A percentile compares a stretch with the other conserved stretches of the same genome.
phyloP scores from a whole-genome alignment of 2,797 vertebrate species.

The Percopsis omiscomaycus region DNA sequence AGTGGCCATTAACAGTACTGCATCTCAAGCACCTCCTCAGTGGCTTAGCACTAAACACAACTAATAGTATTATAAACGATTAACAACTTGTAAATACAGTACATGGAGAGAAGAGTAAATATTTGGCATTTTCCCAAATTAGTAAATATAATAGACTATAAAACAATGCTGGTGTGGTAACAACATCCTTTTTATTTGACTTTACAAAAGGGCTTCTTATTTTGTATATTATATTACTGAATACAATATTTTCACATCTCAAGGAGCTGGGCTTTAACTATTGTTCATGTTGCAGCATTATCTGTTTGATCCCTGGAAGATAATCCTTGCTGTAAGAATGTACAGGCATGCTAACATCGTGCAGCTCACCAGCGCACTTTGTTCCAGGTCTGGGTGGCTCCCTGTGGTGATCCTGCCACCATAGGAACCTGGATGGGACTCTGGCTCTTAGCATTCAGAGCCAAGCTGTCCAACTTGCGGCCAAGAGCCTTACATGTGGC shows the following conservation, averaged over 20 bases:
- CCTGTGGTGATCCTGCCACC: constrained; percentile 97
- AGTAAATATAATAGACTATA: too few species aligned
- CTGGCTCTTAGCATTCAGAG: constrained; percentile 88
- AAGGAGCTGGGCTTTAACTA: background rate
- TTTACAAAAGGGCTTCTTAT: too few species aligned
- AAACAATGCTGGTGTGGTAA: too few species aligned
- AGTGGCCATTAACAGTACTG: too few species aligned
- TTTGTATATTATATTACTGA: too few species aligned
- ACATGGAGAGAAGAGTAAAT: too few species aligned
- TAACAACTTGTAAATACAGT: too few species aligned
- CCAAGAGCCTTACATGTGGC: constrained; percentile 91
- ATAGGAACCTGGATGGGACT: constrained; percentile 96
- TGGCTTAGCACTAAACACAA: too few species aligned
- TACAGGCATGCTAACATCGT: background rate
- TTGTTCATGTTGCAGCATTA: background rate
- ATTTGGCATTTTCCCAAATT: too few species aligned
- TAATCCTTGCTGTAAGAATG: background rate
- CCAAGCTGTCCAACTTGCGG: constrained; percentile 90
- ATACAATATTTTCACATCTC: background rate
- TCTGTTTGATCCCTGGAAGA: background rate
- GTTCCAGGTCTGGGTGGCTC: constrained; percentile 97
- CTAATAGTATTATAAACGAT: too few species aligned
- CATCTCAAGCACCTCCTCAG: too few species aligned
- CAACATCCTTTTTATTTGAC: too few species aligned
- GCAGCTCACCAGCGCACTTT: constrained; percentile 94